Percentiles rank a stretch among this genome's conserved stretches.
Conservation (phyloP, 2,888 invertebrate species). For the Epiblema foenella region DNA sequence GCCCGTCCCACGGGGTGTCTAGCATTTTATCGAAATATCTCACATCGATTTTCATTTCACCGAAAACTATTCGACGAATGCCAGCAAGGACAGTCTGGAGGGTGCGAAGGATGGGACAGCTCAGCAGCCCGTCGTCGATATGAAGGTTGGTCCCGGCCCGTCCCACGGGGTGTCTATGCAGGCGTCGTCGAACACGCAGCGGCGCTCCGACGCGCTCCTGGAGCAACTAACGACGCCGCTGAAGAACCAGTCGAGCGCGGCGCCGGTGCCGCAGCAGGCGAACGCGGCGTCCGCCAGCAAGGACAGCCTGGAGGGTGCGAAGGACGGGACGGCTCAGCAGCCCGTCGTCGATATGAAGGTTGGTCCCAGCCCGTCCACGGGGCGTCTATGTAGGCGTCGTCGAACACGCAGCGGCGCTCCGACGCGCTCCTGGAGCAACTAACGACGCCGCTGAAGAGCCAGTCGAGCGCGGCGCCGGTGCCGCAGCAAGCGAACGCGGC, state of each 20-base stretch:
- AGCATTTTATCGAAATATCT: no score
- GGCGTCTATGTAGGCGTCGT: conserved; percentile 70
- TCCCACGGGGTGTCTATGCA: no score
- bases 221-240: conserved; percentile 78
- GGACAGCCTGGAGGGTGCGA: conserved; percentile 48
- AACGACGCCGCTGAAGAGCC: conserved; percentile 72
- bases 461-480: conserved; percentile 61
- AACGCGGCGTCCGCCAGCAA: not conserved
- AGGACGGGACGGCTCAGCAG: conserved; percentile 69
- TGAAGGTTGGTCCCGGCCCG: no score
- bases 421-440: conserved; percentile 78
- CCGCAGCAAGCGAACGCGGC: not conserved
- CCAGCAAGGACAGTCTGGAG: no score
- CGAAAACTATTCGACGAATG: no score
- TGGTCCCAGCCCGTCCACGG: conserved; percentile 25
- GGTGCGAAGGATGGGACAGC: no score
- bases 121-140: no score
- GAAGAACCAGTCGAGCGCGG: conserved; percentile 68
- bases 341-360: conserved; percentile 76
- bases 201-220: conserved; percentile 76
- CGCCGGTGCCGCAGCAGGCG: conserved; percentile 51
- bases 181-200: conserved; percentile 70
- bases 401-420: conserved; percentile 74
- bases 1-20: no score
- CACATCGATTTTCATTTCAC: no score